Evolutionary conservation across 2,113 vertebrate genomes (phyloP), one percentile per base, ranked within the genome.

Genomic region (Tychaedon coryphoeus): DNA sequence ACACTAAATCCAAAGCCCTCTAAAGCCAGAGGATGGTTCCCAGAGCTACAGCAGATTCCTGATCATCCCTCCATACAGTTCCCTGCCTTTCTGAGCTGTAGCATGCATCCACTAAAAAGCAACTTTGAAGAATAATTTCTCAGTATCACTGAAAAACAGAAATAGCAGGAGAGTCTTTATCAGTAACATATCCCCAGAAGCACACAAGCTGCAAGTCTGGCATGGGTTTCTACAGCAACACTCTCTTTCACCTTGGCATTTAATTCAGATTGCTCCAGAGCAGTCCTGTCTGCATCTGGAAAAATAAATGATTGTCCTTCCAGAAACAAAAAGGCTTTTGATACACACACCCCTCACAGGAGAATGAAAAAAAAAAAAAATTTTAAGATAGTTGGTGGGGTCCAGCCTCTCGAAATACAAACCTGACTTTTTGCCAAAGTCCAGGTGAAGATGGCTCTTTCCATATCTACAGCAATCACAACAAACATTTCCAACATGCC

Each of bases 211-310:
- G 47, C 69, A 92, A 69, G 72, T 64, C 82, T 74, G 72, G 47
- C 51, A 54, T 1, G 34, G 60, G 53, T 86, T 97, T 94, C 94
- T 93, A 84, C 86, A 95, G 86, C 76, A 96, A 86, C 56, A 18
- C 8, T 3, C 8, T 3, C 64, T 43, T 84, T 75, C 73, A 78
- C 58, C 64, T 54, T 57, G 71, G 66, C 36, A n/a, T 78, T 83
- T 29, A 54, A 58, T 53, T 82, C 65, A 34, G 60, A 17, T 71
- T n/a, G 45, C 61, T 92, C 84, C 50, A 42, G 28, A 74, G 56
- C 51, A 48, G 20, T 75, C 29, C 43, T 38, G 33, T 48, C 66
- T 40, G 65, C 72, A 47, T 29, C 33, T 40, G 43, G 67, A 67
- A 75, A 91, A 87, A 53, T 1, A 66, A 79, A 40, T 9, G 0